Percentiles rank a stretch among this genome's conserved stretches.
Conservation (phyloP, 2,797 vertebrate species). For the Myotis findleyi region DNA sequence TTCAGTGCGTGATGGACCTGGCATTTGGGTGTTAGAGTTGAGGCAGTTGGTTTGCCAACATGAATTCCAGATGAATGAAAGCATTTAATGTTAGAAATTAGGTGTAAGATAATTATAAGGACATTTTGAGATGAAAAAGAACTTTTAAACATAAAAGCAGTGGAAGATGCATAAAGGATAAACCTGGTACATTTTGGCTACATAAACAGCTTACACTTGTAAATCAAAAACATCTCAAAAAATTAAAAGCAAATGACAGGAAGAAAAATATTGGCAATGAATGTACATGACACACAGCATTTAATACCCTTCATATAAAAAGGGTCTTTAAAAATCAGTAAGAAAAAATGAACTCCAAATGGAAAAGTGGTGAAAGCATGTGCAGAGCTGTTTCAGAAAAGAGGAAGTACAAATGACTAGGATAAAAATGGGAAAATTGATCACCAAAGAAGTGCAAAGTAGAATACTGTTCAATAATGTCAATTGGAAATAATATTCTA, state of each 20-base stretch:
- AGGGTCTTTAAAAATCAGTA: neutral
- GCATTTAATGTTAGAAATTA: constrained; percentile 20
- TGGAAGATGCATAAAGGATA: neutral
- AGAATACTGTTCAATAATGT: neutral
- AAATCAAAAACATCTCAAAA: neutral
- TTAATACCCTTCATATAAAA: neutral
- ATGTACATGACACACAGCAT: neutral
- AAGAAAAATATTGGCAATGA: neutral
- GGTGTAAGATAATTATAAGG: constrained; percentile 25
- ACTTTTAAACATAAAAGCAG: constrained; percentile 10
- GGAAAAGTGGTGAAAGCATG: neutral
- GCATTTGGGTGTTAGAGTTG: neutral
- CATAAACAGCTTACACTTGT: neutral
- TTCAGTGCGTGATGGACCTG: neutral
- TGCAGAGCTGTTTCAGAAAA: constrained; percentile 15
- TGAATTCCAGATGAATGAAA: constrained; percentile 28
- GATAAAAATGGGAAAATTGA: neutral
- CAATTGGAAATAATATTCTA: neutral
- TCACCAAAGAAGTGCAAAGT: constrained; percentile 6
- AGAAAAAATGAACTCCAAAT: neutral
- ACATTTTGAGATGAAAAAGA: constrained; percentile 10
- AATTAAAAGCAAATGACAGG: neutral
- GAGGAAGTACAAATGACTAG: neutral
- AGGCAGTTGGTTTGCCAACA: neutral
- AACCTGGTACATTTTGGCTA: neutral